Base-by-base conservation (phyloP, 2,797 vertebrate genomes). In the Netta rufina region DNA sequence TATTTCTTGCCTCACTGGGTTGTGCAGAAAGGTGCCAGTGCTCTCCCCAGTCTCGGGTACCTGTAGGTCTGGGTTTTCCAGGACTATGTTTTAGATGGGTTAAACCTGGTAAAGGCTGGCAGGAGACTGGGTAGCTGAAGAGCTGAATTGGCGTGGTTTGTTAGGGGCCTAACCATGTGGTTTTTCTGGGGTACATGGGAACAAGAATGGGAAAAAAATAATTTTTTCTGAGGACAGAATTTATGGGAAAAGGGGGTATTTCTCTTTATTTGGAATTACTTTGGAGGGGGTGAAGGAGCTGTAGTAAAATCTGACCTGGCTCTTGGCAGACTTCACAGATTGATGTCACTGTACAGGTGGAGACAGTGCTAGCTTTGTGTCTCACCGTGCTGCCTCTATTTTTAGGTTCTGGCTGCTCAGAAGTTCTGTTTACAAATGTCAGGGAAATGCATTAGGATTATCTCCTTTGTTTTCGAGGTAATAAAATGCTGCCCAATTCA, bases 371-470 rank as follows among this genome's bases (percentile, higher is more conserved):
- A 72, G 60, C 75, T 94, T 81, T 92, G 94, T 87, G 83, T 60
- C 89, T 95, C 84, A 84, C 89, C 77, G 47, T 88, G 82, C 87
- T 75, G 57, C 6, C 61, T 95, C 82, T 96, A 87, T 96, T 96
- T 96, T 97, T 96, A 91, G 90, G 67, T 95, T 75, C 89, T 71
- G 64, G 38, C 69, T 84, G 82, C 85, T 95, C 87, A 71, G 65
- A 90, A 71, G 58, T 93, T 93, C 85, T 22, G 15, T 91, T 96
- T 91, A 94, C 71, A 91, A 95, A 92, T 86, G 74, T 53, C 87
- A 89, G 84, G 75, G 57, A 87, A 90, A 96, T 73, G 77, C 94
- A 93, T 95, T 94, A 89, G 86, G 91, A 92, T 95, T 87, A 89
- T 91, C 82, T 89, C 45, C 76, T 85, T 77, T 81, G 49, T 78